A percentile compares a stretch with the other conserved stretches of the same genome.
phyloP scores from a whole-genome alignment of 2,113 vertebrate genomes.

The Cynoglossus semilaevis region DNA sequence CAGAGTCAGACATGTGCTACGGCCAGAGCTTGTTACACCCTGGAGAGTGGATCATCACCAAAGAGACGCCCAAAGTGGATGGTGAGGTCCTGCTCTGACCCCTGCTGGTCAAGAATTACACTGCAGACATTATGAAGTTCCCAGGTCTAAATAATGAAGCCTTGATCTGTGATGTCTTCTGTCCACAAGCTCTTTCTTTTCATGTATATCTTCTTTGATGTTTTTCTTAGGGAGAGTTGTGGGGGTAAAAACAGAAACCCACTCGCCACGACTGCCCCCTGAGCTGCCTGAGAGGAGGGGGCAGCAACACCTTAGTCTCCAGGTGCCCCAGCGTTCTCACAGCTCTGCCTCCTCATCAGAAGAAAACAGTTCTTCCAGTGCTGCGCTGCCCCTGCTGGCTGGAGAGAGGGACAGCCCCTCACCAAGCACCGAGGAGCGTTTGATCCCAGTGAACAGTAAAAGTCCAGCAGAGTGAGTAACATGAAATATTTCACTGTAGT shows the following conservation, averaged over 20 bases:
- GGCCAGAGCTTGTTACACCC: conserved; percentile 94
- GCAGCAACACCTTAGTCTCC: conserved; percentile 88
- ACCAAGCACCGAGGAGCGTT: conserved; percentile 80
- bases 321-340: conserved; percentile 88
- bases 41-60: conserved; percentile 91
- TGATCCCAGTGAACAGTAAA: conserved; percentile 75
- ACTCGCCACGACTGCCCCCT: conserved; percentile 76
- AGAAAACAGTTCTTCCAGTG: conserved; percentile 91
- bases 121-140: no score
- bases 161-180: no score
- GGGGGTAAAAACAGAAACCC: conserved; percentile 80
- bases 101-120: no score
- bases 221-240: conserved; percentile 72
- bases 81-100: conserved; percentile 69
- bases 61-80: conserved; percentile 87
- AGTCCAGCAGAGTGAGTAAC: conserved; percentile 79
- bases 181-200: no score
- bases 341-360: conserved; percentile 94
- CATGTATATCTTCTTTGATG: not conserved
- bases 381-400: conserved; percentile 88
- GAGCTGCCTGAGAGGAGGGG: conserved; percentile 81
- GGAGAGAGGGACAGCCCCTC: conserved; percentile 88
- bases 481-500: no score
- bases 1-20: conserved; percentile 91
- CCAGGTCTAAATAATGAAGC: no score